These are phyloP conservation scores for Galeruca laticollis DNA, from an alignment of 2,888 invertebrate genomes.

Conservation along the genomic window DNA sequence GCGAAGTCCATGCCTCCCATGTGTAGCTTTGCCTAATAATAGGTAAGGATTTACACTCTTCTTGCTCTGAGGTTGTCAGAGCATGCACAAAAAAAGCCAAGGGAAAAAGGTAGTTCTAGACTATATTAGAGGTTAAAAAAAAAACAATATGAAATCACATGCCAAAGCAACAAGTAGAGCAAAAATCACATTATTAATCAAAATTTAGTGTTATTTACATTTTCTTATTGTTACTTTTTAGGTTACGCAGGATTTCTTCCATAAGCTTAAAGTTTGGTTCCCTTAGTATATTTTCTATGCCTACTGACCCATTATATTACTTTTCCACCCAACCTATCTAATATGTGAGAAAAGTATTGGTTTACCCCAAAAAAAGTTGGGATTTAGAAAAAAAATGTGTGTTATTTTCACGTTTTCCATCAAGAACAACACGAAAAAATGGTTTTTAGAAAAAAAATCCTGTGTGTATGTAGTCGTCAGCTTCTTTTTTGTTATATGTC, in stretches of 20 bases:
- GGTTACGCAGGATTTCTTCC: background rate
- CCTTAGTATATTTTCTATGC: background rate
- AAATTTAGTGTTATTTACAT: background rate
- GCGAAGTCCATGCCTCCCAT: background rate
- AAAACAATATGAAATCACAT: background rate
- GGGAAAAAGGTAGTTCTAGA: background rate
- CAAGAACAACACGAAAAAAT: too few relatives aligned
- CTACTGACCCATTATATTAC: background rate
- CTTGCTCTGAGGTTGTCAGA: background rate
- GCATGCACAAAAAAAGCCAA: background rate
- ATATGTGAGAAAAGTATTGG: too few relatives aligned
- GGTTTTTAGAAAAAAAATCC: too few relatives aligned
- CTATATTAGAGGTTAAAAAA: background rate
- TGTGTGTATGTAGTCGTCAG: too few relatives aligned
- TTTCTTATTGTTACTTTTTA: background rate
- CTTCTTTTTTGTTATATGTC: too few relatives aligned
- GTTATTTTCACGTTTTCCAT: too few relatives aligned
- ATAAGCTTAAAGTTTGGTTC: constrained; percentile 1
- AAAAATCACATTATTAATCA: too few relatives aligned
- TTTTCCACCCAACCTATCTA: too few relatives aligned
- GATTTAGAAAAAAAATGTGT: too few relatives aligned
- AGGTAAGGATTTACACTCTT: background rate
- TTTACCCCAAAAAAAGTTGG: too few relatives aligned
- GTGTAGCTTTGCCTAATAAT: background rate
- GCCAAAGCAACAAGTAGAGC: background rate